Conservation (phyloP, 92 coral and sea anemone species). For the Palythoa grandiflora region DNA sequence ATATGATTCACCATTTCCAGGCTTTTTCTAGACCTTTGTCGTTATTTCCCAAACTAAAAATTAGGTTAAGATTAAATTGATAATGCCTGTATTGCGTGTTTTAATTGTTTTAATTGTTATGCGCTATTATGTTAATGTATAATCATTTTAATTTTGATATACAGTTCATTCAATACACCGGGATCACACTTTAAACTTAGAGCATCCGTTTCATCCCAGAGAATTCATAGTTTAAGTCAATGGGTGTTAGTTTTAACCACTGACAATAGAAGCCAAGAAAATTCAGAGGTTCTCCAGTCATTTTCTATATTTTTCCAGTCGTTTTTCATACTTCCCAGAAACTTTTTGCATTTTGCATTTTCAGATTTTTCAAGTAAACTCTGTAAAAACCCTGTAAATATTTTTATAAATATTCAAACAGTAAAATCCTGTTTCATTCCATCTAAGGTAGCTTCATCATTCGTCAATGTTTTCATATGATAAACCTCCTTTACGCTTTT, state of each 20-base stretch:
- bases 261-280: background rate
- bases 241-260: background rate
- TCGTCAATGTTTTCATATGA: background rate
- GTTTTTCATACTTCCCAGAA: no score
- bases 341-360: no score
- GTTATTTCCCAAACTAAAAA: background rate
- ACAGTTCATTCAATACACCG: background rate
- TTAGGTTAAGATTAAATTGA: background rate
- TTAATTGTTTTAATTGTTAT: background rate
- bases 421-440: no score
- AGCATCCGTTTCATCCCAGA: background rate
- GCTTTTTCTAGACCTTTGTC: background rate
- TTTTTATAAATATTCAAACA: no score
- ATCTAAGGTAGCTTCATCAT: no score
- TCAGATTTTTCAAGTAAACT: background rate
- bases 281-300: background rate
- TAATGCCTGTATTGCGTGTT: background rate
- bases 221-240: background rate
- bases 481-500: background rate
- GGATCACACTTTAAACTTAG: slow-evolving; percentile 1
- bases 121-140: background rate
- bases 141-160: background rate
- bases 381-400: no score
- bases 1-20: background rate
- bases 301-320: no score